Base-by-base conservation (phyloP, 2,888 invertebrate species). In the Steinernema carpocapsae region DNA sequence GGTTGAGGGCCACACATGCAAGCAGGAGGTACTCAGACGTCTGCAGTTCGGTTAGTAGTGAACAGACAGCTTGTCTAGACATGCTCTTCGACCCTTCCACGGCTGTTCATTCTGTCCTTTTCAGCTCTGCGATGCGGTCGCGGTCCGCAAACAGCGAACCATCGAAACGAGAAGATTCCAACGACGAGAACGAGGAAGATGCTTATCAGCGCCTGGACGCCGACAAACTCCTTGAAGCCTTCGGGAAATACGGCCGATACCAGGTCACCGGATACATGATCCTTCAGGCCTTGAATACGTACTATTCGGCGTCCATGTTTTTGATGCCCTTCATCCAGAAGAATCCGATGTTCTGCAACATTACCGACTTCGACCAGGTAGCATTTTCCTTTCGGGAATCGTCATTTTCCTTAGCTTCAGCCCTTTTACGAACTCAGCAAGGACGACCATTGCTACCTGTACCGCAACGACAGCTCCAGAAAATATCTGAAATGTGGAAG, bases 301-400 rank as follows among this genome's bases (percentile, higher is more conserved):
- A 37, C 48, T 42, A 56, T 12, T 22, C 74, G n/a, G 45, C 37
- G n/a, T 64, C 74, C 26, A 48, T 74, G 22, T 74, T 74, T 26
- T 32, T 59, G 19, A 74, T 74, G 74, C 74, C 70, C 7, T 74
- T 74, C 42, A 70, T 74, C 37, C 74, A 74, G 45, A 70, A 56
- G 22, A 24, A 6, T 19, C 56, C 56, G 7, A 24, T 56, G 22
- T 22, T 19, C 56, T 56, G 56, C 26, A 26, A 56, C 26, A 4
- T 56, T 17, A 19, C 56, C 56, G 26, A 56, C 17, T 26, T 56
- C 24, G 26, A 22, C 6, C 12, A 51, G 51, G 51, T 51, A 51
- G 7, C n/a, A 10, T 14, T 7, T 7, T 10, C 10, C 14, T 7
- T 14, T 7, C 7, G 7, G 43, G 7, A 43, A 43, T 43, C 14